Evolutionary conservation across 2,113 vertebrate genomes (phyloP).

Genomic region (Cebus imitator): DNA sequence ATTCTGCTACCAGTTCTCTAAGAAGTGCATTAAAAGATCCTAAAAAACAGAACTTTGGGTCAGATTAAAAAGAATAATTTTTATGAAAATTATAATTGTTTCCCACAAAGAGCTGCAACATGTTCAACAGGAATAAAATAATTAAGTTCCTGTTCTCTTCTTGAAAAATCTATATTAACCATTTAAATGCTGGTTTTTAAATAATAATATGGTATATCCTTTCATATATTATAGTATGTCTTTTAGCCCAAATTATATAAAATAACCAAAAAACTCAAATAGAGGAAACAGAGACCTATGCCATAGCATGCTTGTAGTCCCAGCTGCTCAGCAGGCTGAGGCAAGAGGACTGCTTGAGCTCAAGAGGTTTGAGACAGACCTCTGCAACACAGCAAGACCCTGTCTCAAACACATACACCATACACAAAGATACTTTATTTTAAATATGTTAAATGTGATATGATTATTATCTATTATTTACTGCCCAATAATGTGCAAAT

Average conservation of each 20-base stretch:
- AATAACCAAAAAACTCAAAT: conserved; percentile 32
- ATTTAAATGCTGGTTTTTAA: conserved; percentile 22
- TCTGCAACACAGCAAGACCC: background rate
- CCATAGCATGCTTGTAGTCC: too few species aligned
- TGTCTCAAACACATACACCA: background rate
- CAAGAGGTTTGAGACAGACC: too few species aligned
- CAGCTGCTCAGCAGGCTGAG: too few species aligned
- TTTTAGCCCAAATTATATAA: conserved; percentile 45
- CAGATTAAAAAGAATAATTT: conserved; percentile 45
- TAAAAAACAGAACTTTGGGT: conserved; percentile 70
- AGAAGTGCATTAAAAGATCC: conserved; percentile 96
- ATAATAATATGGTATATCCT: background rate
- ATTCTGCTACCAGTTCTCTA: conserved; percentile 97
- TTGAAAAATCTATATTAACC: background rate
- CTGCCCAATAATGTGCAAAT: background rate
- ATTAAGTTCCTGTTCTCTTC: background rate
- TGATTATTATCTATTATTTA: conserved; percentile 5
- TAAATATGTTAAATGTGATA: conserved; percentile 30
- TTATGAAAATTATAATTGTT: conserved; percentile 38
- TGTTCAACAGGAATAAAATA: conserved; percentile 28
- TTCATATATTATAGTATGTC: background rate
- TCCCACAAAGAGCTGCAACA: background rate
- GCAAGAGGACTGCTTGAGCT: too few species aligned
- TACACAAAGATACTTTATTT: background rate
- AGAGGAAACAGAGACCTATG: background rate